phyloP scores from a whole-genome alignment of 37 sponge, comb jelly and placozoan species.

The Aplysina aerophoba region DNA sequence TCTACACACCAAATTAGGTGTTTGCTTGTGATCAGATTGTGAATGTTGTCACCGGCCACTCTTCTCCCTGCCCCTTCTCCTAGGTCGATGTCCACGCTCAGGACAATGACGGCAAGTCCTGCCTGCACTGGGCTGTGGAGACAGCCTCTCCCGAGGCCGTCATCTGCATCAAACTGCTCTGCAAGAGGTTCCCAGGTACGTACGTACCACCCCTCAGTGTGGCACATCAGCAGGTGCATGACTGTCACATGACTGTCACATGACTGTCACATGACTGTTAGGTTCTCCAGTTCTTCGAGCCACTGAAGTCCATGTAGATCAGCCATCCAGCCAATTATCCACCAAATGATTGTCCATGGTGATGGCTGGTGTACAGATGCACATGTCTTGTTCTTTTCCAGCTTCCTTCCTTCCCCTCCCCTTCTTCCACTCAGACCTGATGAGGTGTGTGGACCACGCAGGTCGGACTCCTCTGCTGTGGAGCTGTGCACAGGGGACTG shows the following conservation, averaged over 20 bases:
- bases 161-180: constrained; percentile 44
- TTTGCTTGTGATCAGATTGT: too few species aligned
- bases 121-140: constrained; percentile 74
- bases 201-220: too few species aligned
- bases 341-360: too few species aligned
- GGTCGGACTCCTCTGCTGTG: constrained; percentile 61
- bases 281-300: too few species aligned
- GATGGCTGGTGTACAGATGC: too few species aligned
- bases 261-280: too few species aligned
- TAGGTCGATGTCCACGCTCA: constrained; percentile 41
- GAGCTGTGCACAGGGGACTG: constrained; percentile 51
- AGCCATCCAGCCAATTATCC: too few species aligned
- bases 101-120: constrained; percentile 67
- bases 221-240: background rate
- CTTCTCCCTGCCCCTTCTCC: background rate
- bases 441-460: constrained; percentile 30
- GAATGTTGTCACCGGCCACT: background rate
- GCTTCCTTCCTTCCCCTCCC: background rate
- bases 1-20: too few species aligned
- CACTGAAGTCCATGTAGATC: too few species aligned
- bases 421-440: background rate
- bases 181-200: constrained; percentile 42
- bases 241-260: background rate
- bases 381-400: too few species aligned
- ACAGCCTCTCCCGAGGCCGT: constrained; percentile 32